Percentiles rank a stretch among this genome's conserved stretches.
These are phyloP conservation scores for Stictonetta naevosa DNA, from an alignment of 2,113 vertebrate species.

Conservation along the genomic window DNA sequence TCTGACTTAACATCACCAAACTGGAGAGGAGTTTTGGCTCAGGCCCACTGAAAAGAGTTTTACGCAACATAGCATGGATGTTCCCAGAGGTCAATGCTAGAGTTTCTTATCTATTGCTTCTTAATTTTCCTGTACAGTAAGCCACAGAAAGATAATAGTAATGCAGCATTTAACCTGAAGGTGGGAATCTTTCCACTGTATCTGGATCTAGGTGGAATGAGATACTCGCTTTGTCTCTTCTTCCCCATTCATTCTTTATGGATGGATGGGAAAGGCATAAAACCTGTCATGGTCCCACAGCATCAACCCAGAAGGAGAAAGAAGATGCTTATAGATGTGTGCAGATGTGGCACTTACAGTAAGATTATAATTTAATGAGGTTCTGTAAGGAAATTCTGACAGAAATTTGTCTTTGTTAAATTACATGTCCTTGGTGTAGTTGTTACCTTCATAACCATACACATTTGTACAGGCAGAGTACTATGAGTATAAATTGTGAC, in stretches of 20 bases:
- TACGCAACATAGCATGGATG: not conserved
- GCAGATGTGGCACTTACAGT: not conserved
- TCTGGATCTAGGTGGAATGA: not conserved
- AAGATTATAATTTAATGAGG: not conserved
- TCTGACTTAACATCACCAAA: not conserved
- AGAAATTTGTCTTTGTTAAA: not conserved
- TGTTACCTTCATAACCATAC: accelerated
- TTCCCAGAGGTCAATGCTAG: not conserved
- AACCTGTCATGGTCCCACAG: accelerated
- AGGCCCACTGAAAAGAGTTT: not conserved
- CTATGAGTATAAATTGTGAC: not conserved
- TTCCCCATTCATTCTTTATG: not conserved
- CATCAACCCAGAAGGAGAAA: not conserved
- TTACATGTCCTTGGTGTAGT: accelerated
- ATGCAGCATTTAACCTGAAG: constrained; percentile 10
- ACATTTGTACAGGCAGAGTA: accelerated
- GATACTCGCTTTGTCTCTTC: not conserved
- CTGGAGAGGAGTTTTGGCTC: not conserved
- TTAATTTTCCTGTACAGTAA: not conserved
- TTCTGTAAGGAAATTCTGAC: not conserved
- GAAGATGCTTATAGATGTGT: not conserved
- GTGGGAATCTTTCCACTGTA: constrained; percentile 6
- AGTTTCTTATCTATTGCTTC: not conserved
- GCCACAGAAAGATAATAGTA: not conserved
- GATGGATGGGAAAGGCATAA: not conserved